These are phyloP conservation scores for Istiophorus platypterus DNA, from an alignment of 2,113 vertebrate genomes.

Conservation along the genomic window DNA sequence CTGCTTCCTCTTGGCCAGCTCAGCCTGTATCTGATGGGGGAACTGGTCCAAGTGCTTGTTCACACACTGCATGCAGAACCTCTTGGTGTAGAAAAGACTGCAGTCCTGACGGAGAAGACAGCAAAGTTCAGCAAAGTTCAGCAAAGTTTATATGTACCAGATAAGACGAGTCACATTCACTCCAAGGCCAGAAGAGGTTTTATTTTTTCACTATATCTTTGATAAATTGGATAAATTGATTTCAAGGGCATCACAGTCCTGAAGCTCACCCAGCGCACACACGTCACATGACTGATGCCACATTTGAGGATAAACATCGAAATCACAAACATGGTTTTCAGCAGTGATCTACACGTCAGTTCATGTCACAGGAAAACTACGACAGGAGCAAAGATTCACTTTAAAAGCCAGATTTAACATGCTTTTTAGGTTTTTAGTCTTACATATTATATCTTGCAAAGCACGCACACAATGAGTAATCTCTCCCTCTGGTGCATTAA, in stretches of 20 bases:
- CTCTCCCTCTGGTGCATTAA: background rate
- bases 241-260: background rate
- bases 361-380: background rate
- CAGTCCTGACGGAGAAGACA: conserved; percentile 85
- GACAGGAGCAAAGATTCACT: background rate
- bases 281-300: conserved; percentile 9
- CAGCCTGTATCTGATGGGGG: conserved; percentile 88
- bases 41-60: conserved; percentile 87
- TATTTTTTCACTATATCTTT: background rate
- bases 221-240: conserved; percentile 10
- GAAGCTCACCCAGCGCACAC: background rate
- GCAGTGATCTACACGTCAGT: background rate
- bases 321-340: conserved; percentile 4
- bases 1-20: conserved; percentile 86
- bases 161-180: background rate
- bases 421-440: background rate
- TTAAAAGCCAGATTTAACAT: background rate
- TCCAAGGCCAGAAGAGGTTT: too few species aligned
- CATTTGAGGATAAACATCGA: conserved; percentile 13
- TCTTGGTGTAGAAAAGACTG: conserved; percentile 91
- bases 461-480: background rate
- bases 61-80: conserved; percentile 90
- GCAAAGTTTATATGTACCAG: background rate
- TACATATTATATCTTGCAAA: background rate
- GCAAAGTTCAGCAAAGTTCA: background rate